Conservation (phyloP, 2,888 invertebrate species). For the Tryphoninae sp. region DNA sequence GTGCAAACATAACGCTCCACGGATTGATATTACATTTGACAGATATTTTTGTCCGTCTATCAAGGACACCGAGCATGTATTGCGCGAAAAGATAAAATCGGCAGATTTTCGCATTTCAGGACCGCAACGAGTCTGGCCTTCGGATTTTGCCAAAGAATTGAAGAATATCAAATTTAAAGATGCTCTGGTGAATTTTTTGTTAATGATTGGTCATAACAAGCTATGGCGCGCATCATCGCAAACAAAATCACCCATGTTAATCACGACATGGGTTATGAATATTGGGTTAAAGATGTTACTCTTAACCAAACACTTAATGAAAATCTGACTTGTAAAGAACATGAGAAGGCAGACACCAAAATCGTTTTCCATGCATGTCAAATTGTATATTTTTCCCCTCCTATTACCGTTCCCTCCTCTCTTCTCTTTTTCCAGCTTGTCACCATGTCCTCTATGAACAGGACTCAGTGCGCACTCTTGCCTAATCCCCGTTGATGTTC, state of each 20-base stretch:
- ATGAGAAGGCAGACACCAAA: constrained; percentile 68
- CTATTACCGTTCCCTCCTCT: too few relatives aligned
- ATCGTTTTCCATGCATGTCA: constrained; percentile 64
- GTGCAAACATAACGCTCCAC: constrained; percentile 52
- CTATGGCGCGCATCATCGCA: constrained; percentile 64
- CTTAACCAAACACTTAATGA: constrained; percentile 53
- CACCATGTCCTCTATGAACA: too few relatives aligned
- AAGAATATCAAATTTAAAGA: constrained; percentile 57
- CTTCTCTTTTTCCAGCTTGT: too few relatives aligned
- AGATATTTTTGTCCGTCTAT: constrained; percentile 58
- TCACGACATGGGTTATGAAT: constrained; percentile 64
- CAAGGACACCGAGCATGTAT: constrained; percentile 52
- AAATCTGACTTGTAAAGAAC: constrained; percentile 50
- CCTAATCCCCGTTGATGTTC: too few relatives aligned
- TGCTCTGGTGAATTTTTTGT: constrained; percentile 61
- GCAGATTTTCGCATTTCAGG: constrained; percentile 48
- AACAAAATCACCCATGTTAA: constrained; percentile 67
- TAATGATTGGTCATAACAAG: constrained; percentile 53
- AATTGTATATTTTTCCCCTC: neutral
- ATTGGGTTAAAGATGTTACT: constrained; percentile 54
- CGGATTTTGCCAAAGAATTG: constrained; percentile 54
- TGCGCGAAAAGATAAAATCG: constrained; percentile 29
- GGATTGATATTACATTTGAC: constrained; percentile 59
- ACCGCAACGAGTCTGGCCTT: constrained; percentile 51
- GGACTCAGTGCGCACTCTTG: too few relatives aligned